phyloP scores from a whole-genome alignment of 2,888 invertebrate species.

The Hoplodrina blanda region DNA sequence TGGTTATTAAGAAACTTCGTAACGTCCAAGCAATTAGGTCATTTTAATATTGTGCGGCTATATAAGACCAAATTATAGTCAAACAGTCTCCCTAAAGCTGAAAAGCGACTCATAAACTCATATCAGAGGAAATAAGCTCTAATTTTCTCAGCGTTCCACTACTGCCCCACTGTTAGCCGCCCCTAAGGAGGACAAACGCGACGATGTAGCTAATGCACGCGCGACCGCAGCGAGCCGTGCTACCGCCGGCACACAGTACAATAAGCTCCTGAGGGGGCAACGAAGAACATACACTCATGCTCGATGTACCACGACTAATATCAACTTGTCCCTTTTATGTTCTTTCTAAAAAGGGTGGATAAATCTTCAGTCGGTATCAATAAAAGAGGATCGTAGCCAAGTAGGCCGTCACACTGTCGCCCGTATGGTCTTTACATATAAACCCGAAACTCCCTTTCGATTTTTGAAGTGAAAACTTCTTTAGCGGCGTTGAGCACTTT shows the following conservation, averaged over 20 bases:
- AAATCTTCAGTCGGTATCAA: conserved; percentile 44
- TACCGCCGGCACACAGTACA: conserved; percentile 17
- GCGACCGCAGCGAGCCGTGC: conserved; percentile 39
- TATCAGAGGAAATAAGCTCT: conserved; percentile 38
- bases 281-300: conserved; percentile 21
- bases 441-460: conserved; percentile 28
- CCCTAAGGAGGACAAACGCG: conserved; percentile 45
- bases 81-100: neutral
- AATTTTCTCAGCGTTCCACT: conserved; percentile 35
- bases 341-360: conserved; percentile 47
- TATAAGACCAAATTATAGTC: neutral
- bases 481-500: no score
- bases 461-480: no score
- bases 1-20: neutral
- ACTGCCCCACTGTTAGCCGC: conserved; percentile 30
- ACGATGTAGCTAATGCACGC: conserved; percentile 51
- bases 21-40: neutral
- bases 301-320: conserved; percentile 44
- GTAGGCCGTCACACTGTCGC: conserved; percentile 19
- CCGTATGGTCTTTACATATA: neutral
- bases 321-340: conserved; percentile 41
- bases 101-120: conserved; percentile 24
- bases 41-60: no score
- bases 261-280: conserved; percentile 26
- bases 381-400: conserved; percentile 25